These are phyloP conservation scores for Coelopa pilipes DNA, from an alignment of 2,888 invertebrate genomes.

Conservation along the genomic window DNA sequence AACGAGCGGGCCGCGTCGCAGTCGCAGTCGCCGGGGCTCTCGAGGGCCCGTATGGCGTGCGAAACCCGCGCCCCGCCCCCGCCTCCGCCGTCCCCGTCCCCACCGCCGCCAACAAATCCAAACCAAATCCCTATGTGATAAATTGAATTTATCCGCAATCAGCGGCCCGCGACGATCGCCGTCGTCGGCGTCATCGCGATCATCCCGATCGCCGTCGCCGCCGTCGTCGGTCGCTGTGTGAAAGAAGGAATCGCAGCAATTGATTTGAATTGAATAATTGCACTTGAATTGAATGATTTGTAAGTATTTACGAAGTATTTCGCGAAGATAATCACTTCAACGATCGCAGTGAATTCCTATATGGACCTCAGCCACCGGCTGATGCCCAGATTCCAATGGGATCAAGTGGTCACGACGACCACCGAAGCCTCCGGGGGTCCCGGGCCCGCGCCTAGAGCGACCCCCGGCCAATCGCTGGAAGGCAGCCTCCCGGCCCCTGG, in stretches of 20 bases:
- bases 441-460: too few species aligned
- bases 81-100: too few species aligned
- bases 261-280: constrained; percentile 64
- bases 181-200: not conserved
- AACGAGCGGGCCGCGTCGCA: constrained; percentile 51
- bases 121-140: constrained; percentile 61
- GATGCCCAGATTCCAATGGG: too few species aligned
- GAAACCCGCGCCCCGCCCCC: too few species aligned
- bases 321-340: constrained; percentile 1
- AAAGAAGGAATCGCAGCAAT: constrained; percentile 43
- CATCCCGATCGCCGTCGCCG: not conserved
- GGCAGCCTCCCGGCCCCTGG: too few species aligned
- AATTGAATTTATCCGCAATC: constrained; percentile 64
- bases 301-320: constrained; percentile 3
- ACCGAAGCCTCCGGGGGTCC: not conserved
- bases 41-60: not conserved
- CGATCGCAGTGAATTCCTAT: too few species aligned
- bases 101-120: constrained; percentile 31
- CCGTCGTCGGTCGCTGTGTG: constrained; percentile 34
- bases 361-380: too few species aligned
- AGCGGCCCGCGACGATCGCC: constrained; percentile 25
- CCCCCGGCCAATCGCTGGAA: too few species aligned
- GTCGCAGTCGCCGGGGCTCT: constrained; percentile 38
- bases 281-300: constrained; percentile 44
- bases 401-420: not conserved